Evolutionary conservation across 2,888 invertebrate species (phyloP).

Genomic region (Leptopilina drosophilae): DNA sequence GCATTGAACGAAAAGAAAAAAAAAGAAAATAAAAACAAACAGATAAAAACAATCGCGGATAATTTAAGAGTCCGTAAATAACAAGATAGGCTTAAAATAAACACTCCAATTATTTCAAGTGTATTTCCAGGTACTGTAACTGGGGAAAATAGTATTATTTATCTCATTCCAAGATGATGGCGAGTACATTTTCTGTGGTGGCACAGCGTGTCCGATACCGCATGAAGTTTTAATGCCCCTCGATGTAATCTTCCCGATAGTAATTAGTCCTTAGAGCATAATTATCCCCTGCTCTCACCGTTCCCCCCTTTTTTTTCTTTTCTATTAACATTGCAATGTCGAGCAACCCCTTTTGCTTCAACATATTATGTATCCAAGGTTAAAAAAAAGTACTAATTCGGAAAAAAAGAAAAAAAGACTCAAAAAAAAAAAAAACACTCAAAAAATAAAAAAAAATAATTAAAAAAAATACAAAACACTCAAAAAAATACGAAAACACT

Average conservation of each 20-base stretch:
- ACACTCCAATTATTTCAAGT: conserved; percentile 5
- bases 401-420: neutral
- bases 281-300: conserved; percentile 52
- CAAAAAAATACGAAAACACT: neutral
- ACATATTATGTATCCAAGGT: neutral
- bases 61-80: conserved; percentile 1
- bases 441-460: too few relatives aligned
- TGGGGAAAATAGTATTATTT: conserved; percentile 27
- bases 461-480: too few relatives aligned
- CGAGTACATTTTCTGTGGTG: conserved; percentile 12
- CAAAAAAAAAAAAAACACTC: neutral
- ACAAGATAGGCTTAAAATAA: conserved; percentile 5
- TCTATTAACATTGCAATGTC: neutral
- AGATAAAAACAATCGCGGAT: neutral
- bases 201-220: conserved; percentile 7
- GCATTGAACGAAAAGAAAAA: too few relatives aligned
- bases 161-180: conserved; percentile 22
- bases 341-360: conserved; percentile 12
- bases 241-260: conserved; percentile 55
- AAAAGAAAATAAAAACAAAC: too few relatives aligned
- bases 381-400: too few relatives aligned
- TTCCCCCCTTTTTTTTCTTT: conserved; percentile 46
- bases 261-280: conserved; percentile 55
- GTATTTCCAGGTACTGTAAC: conserved; percentile 1
- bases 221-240: conserved; percentile 55